phyloP scores from a whole-genome alignment of 2,888 invertebrate genomes.

The Cerastis rubricosa region DNA sequence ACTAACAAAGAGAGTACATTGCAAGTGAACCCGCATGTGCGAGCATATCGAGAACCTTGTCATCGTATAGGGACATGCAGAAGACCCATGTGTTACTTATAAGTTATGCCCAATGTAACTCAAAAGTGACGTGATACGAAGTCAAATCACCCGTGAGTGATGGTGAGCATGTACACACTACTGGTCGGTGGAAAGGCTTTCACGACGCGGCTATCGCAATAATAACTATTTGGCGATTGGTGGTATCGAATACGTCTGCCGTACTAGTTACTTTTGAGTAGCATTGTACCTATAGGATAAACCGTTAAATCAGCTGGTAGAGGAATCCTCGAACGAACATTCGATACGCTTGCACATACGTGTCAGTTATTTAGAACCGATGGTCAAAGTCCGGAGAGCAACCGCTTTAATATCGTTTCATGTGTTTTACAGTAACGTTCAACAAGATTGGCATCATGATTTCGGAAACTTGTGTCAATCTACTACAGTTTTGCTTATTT shows the following conservation, averaged over 20 bases:
- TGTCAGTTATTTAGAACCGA: not conserved
- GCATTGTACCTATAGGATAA: not conserved
- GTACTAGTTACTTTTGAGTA: not conserved
- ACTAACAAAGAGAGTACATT: slow-evolving; percentile 21
- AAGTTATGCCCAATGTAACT: not conserved
- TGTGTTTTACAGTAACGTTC: not conserved
- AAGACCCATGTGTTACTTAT: not conserved
- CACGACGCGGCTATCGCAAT: not conserved
- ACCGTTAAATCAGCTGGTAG: not conserved
- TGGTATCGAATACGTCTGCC: not conserved
- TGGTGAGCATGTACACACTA: not conserved
- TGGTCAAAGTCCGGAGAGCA: not conserved
- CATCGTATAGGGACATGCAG: not conserved
- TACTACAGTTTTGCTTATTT: too few relatives aligned
- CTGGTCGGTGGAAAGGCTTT: too few relatives aligned
- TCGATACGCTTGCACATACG: not conserved
- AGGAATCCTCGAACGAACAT: not conserved
- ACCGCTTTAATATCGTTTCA: not conserved
- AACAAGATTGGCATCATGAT: not conserved
- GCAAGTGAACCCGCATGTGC: slow-evolving; percentile 1
- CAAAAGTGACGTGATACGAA: not conserved
- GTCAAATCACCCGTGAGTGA: too few relatives aligned
- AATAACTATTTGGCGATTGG: not conserved
- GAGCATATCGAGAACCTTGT: slow-evolving; percentile 4
- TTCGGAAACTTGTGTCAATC: not conserved